Conservation (phyloP, 2,888 invertebrate genomes). For the Eupeodes luniger region DNA sequence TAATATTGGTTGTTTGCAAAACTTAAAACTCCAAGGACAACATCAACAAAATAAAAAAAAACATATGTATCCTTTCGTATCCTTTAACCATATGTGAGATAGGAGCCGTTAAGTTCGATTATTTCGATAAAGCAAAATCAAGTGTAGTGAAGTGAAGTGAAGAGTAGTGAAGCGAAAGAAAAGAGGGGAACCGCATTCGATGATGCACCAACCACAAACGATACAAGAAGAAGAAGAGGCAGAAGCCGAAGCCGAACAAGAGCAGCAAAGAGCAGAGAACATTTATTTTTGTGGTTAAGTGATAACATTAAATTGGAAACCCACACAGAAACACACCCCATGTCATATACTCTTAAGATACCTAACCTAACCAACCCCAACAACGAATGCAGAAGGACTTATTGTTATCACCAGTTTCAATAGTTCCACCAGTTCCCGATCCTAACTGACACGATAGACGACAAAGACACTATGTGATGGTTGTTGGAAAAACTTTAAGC, state of each 20-base stretch:
- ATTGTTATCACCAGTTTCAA: conserved; percentile 9
- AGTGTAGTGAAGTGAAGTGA: not conserved
- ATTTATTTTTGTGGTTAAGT: conserved; percentile 66
- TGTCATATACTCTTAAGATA: too few relatives aligned
- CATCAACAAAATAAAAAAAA: not conserved
- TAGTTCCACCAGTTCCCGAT: not conserved
- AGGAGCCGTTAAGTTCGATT: conserved; percentile 56
- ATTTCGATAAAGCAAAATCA: conserved; percentile 39
- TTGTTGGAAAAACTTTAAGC: conserved; percentile 49
- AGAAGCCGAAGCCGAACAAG: not conserved
- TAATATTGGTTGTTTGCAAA: not conserved
- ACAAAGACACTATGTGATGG: conserved; percentile 12
- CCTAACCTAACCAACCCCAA: not conserved
- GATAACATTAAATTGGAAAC: conserved; percentile 66
- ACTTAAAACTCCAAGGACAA: conserved; percentile 3
- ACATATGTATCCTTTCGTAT: conserved; percentile 4
- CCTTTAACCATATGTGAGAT: conserved; percentile 52
- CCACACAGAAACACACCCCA: not conserved
- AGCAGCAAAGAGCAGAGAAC: not conserved
- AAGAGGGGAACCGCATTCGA: conserved; percentile 10
- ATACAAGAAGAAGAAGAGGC: not conserved
- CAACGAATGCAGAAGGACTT: not conserved
- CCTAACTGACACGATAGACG: not conserved
- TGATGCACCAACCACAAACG: conserved; percentile 22
- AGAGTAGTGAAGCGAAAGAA: not conserved